phyloP scores from a whole-genome alignment of 2,888 invertebrate genomes.

The Mellilla xanthometata region DNA sequence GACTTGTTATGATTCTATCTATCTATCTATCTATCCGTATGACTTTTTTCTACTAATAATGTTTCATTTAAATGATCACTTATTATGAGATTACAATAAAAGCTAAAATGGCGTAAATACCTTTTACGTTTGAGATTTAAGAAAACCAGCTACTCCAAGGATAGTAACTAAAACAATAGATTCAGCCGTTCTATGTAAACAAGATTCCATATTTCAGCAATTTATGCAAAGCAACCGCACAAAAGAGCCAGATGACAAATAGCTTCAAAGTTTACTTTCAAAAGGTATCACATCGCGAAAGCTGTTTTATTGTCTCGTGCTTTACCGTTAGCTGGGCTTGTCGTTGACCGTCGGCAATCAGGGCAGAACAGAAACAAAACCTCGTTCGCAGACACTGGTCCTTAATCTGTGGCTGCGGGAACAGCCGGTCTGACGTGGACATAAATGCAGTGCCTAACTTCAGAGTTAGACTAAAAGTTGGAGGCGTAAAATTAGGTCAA shows the following conservation, averaged over 20 bases:
- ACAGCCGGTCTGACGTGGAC: background rate
- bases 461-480: background rate
- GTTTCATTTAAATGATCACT: no score
- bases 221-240: background rate
- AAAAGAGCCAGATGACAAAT: conserved; percentile 2
- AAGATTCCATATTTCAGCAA: background rate
- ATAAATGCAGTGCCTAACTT: background rate
- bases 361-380: conserved; percentile 64
- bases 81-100: no score
- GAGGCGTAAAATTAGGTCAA: no score
- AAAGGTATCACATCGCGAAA: conserved; percentile 44
- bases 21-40: no score
- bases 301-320: conserved; percentile 52
- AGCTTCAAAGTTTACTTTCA: conserved; percentile 18
- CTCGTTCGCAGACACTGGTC: conserved; percentile 29
- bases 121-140: no score
- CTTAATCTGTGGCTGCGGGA: conserved; percentile 14
- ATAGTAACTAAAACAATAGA: no score
- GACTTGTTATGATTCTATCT: no score
- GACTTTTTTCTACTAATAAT: no score
- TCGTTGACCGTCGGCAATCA: conserved; percentile 53
- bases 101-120: no score
- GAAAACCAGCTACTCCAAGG: no score
- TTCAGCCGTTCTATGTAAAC: background rate
- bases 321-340: conserved; percentile 52